phyloP scores from a whole-genome alignment of 2,888 invertebrate genomes.

The Lithosia quadra region DNA sequence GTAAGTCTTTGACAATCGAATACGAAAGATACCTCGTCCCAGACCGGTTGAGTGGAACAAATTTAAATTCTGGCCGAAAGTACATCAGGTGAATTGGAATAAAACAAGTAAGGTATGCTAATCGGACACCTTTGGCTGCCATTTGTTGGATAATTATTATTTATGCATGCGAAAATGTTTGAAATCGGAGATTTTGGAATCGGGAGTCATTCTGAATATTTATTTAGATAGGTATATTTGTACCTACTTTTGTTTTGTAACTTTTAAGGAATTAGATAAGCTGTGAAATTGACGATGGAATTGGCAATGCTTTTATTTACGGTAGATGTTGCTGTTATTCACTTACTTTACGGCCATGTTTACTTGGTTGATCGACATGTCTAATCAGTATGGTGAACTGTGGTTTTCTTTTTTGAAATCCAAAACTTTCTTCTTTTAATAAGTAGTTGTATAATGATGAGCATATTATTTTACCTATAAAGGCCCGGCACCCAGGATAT shows the following conservation, averaged over 20 bases:
- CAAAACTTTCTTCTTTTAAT: too few species aligned
- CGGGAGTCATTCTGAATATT: not conserved
- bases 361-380: too few species aligned
- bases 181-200: conserved; percentile 9
- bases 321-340: too few species aligned
- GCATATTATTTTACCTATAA: too few species aligned
- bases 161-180: conserved; percentile 34
- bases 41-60: conserved; percentile 42
- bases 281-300: too few species aligned
- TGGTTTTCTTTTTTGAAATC: too few species aligned
- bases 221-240: not conserved
- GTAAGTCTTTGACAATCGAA: conserved; percentile 84
- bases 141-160: conserved; percentile 44
- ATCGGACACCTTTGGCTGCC: conserved; percentile 45
- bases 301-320: too few species aligned
- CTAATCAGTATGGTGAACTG: too few species aligned
- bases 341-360: too few species aligned
- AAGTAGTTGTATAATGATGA: too few species aligned
- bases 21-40: conserved; percentile 68
- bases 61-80: conserved; percentile 55
- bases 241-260: too few species aligned
- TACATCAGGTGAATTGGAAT: conserved; percentile 44
- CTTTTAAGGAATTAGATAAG: too few species aligned
- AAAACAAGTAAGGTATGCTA: conserved; percentile 49
- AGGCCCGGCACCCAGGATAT: not conserved